A percentile compares a stretch with the other conserved stretches of the same genome.
phyloP scores from a whole-genome alignment of 2,113 vertebrate genomes.

The Caranx melampygus region DNA sequence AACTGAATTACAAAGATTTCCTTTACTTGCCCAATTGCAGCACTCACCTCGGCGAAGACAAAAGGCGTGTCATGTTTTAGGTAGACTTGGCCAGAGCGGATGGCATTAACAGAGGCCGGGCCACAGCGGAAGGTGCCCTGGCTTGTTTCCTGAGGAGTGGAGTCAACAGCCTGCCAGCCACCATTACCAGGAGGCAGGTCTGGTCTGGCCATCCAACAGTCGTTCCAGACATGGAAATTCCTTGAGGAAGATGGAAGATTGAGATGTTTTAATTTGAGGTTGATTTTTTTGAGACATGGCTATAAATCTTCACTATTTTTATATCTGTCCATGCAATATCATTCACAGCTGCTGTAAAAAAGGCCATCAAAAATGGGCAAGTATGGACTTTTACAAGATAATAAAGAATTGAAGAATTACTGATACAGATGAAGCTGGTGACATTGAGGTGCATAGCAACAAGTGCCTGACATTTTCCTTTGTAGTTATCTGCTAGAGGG shows the following conservation, averaged over 20 bases:
- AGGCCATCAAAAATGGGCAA: no score
- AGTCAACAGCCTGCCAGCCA: slow-evolving; percentile 91
- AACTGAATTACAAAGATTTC: background rate
- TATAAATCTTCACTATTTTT: no score
- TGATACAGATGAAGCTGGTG: no score
- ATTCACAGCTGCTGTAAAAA: no score
- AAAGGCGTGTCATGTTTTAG: slow-evolving; percentile 91
- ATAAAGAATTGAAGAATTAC: no score
- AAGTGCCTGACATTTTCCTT: background rate
- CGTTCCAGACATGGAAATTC: slow-evolving; percentile 97
- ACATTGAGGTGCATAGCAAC: background rate
- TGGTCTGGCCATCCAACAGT: slow-evolving; percentile 93
- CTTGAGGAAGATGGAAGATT: slow-evolving; percentile 69
- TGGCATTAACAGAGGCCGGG: slow-evolving; percentile 88
- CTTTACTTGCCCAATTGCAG: background rate
- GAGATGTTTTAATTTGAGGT: background rate
- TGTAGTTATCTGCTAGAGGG: background rate
- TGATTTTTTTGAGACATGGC: no score
- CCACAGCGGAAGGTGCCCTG: slow-evolving; percentile 93
- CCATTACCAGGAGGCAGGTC: slow-evolving; percentile 86
- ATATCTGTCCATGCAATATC: no score
- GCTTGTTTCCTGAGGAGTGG: slow-evolving; percentile 91
- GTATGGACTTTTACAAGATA: no score
- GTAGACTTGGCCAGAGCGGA: slow-evolving; percentile 90
- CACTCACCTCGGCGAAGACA: slow-evolving; percentile 91